phyloP scores from a whole-genome alignment of 92 coral and sea anemone genomes.

The Micromussa lordhowensis region DNA sequence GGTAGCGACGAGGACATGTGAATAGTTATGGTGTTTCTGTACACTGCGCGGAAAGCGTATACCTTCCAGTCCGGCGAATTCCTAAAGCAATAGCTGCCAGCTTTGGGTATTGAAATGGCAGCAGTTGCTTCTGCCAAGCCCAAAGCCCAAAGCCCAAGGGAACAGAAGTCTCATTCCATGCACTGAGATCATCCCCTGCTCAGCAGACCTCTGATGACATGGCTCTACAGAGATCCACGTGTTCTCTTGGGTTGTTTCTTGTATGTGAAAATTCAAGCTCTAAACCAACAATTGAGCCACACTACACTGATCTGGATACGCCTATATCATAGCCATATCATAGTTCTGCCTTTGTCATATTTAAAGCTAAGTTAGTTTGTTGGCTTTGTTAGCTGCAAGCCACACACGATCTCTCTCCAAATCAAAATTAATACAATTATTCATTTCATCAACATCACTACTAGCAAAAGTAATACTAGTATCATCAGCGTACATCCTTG shows the following conservation, averaged over 20 bases:
- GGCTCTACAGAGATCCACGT: neutral
- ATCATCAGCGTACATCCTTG: too few relatives aligned
- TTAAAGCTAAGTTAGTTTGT: too few relatives aligned
- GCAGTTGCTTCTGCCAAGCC: neutral
- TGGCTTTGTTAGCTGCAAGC: too few relatives aligned
- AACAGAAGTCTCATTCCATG: neutral
- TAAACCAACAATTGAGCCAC: neutral
- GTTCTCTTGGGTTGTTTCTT: neutral
- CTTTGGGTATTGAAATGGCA: neutral
- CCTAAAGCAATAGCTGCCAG: neutral
- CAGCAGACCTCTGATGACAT: neutral
- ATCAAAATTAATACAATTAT: too few relatives aligned
- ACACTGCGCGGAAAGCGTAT: neutral
- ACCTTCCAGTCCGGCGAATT: neutral
- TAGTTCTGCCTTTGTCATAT: too few relatives aligned
- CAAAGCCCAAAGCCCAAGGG: neutral
- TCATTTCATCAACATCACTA: too few relatives aligned
- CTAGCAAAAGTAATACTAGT: too few relatives aligned
- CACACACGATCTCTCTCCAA: too few relatives aligned
- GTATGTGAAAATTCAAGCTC: neutral
- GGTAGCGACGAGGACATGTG: conserved; percentile 61
- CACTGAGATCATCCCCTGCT: neutral
- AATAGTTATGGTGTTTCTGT: neutral
- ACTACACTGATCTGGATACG: neutral
- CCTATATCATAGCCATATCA: neutral